Evolutionary conservation across 2,888 invertebrate genomes (phyloP), one percentile per base, ranked within the genome.

Genomic region (Melitaea athalia): DNA sequence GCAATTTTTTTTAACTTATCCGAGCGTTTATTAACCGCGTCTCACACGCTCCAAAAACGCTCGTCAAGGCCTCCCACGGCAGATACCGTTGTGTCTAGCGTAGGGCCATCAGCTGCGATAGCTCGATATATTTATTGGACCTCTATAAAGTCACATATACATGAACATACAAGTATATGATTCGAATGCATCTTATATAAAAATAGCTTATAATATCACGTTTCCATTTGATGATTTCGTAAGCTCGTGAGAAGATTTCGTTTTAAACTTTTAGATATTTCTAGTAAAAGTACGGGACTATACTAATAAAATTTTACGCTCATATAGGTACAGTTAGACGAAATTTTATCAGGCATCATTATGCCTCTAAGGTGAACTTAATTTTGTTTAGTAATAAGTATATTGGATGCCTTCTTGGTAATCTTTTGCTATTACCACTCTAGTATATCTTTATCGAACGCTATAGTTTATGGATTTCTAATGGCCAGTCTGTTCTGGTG

Each of bases 41-140:
- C 67, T 11, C 6, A 65, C 33, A 64, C 80, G 76, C 78, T 74
- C 75, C 67, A 11, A 7, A 65, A 38, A 64, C 80, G 82, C 78
- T 70, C 75, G 83, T 79, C 72, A 78, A 70, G 61, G 10, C 14
- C 15, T 45, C 50, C 50, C 67, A 57, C 75, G 74, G 47, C 76
- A 75, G 76, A 80, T 83, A 83, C 85, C 81, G 84, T 84, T 85
- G 81, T 75, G 81, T 84, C 84, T 82, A 81, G 89, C 85, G 88
- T 88, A 88, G 90, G 85, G 84, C 85, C 85, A 77, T 77, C 76
- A 72, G 76, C 79, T 79, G 80, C 80, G 85, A 81, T 83, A 83
- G 80, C 77, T 79, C 79, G 84, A 81, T 83, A 82, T 86, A 86
- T 87, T 83, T 79, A 81, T 79, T 78, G 76, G 76, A 77, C 77